Evolutionary conservation across 2,797 vertebrate genomes (phyloP).

Genomic region (Danio albolineatus): DNA sequence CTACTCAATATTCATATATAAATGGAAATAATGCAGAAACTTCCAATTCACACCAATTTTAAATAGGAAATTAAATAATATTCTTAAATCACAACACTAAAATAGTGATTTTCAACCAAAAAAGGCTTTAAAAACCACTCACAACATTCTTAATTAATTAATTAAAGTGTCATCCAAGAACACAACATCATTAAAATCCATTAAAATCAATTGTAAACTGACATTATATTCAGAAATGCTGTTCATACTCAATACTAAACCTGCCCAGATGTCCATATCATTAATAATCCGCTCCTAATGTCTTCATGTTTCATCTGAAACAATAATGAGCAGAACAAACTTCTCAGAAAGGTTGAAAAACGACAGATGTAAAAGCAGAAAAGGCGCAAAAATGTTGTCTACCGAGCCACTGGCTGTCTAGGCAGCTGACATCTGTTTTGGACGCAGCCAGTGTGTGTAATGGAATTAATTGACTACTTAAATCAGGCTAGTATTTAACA

Average conservation of each 20-base stretch:
- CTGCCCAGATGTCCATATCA: not conserved
- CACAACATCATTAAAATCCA: not conserved
- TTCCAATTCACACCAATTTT: too few species aligned
- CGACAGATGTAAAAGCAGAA: not conserved
- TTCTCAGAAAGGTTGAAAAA: not conserved
- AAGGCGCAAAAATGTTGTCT: not conserved
- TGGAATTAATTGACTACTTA: conserved; percentile 16
- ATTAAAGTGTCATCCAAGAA: not conserved
- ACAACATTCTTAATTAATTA: not conserved
- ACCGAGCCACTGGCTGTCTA: not conserved
- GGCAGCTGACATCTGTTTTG: conserved; percentile 13
- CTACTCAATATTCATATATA: too few species aligned
- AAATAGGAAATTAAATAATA: too few species aligned
- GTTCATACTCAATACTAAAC: not conserved
- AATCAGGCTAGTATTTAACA: conserved; percentile 20
- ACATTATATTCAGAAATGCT: not conserved
- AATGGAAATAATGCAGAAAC: too few species aligned
- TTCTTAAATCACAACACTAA: not conserved
- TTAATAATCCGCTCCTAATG: not conserved
- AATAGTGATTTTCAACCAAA: not conserved
- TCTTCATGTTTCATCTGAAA: not conserved
- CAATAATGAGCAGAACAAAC: not conserved
- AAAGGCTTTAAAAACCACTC: not conserved
- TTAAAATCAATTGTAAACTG: not conserved
- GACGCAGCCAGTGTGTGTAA: not conserved